Base-by-base conservation (phyloP, 2,888 invertebrate genomes). In the Sialis fuliginosa region DNA sequence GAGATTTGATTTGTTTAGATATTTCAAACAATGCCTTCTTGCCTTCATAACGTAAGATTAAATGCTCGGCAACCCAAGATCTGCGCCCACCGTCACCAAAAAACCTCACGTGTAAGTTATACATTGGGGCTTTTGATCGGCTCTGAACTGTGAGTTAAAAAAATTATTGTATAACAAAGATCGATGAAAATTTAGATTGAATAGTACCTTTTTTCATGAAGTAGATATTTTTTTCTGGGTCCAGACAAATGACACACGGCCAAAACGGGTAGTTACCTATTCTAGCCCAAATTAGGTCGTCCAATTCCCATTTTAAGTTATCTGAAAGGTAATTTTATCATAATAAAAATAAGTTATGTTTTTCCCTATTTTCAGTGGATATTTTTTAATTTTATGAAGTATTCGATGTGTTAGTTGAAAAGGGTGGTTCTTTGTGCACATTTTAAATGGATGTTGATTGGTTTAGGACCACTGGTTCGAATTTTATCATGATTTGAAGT, bases 1-100 rank as follows among this genome's bases (percentile, higher is more conserved):
- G 68, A 39, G 62, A 53, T 33, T 67, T 67, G 54, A 75, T 68
- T 55, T 71, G 59, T 42, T 65, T 58, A 48, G 71, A 65, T 34
- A 72, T 61, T 53, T 68, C 65, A 39, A 75, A 66, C 60, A 81
- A 81, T 51, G 79, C 78, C 1, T 71, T 66, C 13, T 72, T 65
- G 0, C 80, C 82, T 9, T 65, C 66, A 60, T 79, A 91, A 7
- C 70, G 69, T 51, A 87, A 66, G 7, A 86, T 65, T 62, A 77
- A 73, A 13, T 66, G 71, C 35, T 75, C 71, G 7, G 71, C 65
- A 1, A 86, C 72, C 92, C 92, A 92, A 54, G 83, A 80, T 39
- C 85, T 72, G 10, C 88, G 76, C 0, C 84, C 87, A 53, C 79
- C 84, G 60, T 90, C 87, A 0, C 85, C 91, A 61, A 91, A 90